Evolutionary conservation across 2,113 vertebrate genomes (phyloP).

Genomic region (Ochotona curzoniae): DNA sequence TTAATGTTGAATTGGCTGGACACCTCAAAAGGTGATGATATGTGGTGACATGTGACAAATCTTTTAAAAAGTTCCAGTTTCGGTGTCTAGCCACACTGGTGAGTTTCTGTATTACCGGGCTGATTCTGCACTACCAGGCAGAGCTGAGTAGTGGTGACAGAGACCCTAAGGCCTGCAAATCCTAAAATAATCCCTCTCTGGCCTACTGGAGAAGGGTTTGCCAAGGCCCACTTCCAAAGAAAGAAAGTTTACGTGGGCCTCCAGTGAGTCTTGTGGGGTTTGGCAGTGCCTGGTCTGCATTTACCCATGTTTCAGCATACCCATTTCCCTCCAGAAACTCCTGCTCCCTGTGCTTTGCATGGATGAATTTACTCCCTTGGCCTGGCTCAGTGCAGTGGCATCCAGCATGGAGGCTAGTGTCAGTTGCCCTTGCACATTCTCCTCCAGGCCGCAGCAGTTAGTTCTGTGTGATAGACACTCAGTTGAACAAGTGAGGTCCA

Average conservation of each 20-base stretch:
- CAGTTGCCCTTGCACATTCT: not conserved
- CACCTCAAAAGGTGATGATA: conserved; percentile 47
- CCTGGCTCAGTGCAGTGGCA: not conserved
- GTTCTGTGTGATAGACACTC: not conserved
- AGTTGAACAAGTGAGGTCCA: fast-evolving
- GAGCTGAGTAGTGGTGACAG: not conserved
- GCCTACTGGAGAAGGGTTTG: not conserved
- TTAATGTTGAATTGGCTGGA: not conserved
- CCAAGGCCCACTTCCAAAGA: not conserved
- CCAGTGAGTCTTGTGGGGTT: not conserved
- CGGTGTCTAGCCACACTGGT: not conserved
- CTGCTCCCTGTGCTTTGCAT: not conserved
- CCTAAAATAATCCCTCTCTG: conserved; percentile 20
- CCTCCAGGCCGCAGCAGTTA: not conserved
- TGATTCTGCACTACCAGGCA: not conserved
- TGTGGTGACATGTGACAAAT: conserved; percentile 42
- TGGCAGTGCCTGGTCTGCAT: not conserved
- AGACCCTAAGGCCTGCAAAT: not conserved
- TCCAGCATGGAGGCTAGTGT: not conserved
- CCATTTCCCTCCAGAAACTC: not conserved
- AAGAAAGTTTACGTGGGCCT: not conserved
- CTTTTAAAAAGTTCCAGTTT: conserved; percentile 40
- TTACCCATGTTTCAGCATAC: not conserved
- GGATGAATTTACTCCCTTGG: no score
- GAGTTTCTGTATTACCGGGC: conserved; percentile 1